Base-by-base conservation (phyloP, 2,113 vertebrate species). In the Cercopithecus mona region DNA sequence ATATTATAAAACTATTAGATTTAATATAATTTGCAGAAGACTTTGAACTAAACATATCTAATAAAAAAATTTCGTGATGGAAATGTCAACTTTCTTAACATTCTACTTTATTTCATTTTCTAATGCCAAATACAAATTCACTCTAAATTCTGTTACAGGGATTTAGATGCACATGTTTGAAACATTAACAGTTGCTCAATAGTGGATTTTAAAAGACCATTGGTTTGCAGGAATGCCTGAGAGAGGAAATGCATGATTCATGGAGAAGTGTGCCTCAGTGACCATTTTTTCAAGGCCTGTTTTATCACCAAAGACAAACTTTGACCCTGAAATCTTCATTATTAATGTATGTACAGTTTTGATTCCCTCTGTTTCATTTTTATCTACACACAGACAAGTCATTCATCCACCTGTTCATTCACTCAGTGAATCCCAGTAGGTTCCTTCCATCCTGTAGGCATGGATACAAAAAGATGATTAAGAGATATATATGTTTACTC, bases 11-110 rank as follows among this genome's bases (percentile, higher is more conserved):
- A 90, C 32, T 48, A 16, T 27, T 76, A 87, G 92, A 5, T 22
- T 94, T 88, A 57, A 70, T 86, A 94, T 90, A 97, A 88, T 96
- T 85, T 86, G 18, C 30, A 76, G 32, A 90, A 72, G 14, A 94
- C 68, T 72, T 94, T 68, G 48, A 97, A 96, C 90, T 96, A 97
- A 96, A 83, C 45, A 84, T 8, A 73, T 23, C 73, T 88, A 92
- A 97, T 30, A 17, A 35, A 93, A 92, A n/a, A 96, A 97, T 82
- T 95, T 59, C 3, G 52, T 96, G 79, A 90, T 40, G 8, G 84
- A 89, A 76, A 27, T 45, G 55, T 68, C 61, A 40, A 23, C 95
- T 96, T 97, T 82, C 61, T 81, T 89, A 96, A 97, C 30, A 94
- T 70, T 8, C 9, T 45, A 16, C n/a, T 85, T 30, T 78, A 1